Base-by-base conservation (phyloP, 53 echinoderm and acorn worm genomes). In the Pentamera pediparva region DNA sequence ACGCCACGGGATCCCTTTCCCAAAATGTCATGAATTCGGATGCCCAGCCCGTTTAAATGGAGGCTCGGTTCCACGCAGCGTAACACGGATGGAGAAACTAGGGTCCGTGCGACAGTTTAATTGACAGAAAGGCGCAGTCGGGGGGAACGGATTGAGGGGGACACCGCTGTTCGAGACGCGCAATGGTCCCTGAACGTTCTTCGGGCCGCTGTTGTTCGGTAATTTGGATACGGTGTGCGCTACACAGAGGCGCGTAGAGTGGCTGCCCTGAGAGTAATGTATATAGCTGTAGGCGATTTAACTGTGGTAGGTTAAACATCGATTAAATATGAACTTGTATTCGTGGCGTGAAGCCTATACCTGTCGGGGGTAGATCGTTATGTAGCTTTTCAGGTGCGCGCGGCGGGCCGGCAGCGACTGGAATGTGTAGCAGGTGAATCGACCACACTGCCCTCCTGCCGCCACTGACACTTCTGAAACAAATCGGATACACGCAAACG, bases 1-100 rank as follows among this genome's bases (percentile, higher is more conserved):
- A 67, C 67, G 39, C 67, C n/a, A 67, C 67, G 67, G 67, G 67
- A 67, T 41, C 67, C 67, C 67, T 67, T 67, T 67, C 67, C 67
- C 67, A 26, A 67, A 67, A 67, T 67, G 67, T 67, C 67, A 67
- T 67, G 67, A 38, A 67, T 67, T 43, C 67, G 40, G 67, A 67
- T 67, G 39, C 38, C 26, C 30, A 28, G 29, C 11, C 34, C n/a
- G n/a, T n/a, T n/a, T n/a, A n/a, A n/a, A n/a, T n/a, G n/a, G n/a
- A n/a, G n/a, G n/a, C n/a, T n/a, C n/a, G n/a, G n/a, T n/a, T n/a
- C n/a, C n/a, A n/a, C n/a, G n/a, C n/a, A n/a, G n/a, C n/a, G n/a
- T n/a, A n/a, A n/a, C n/a, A n/a, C n/a, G n/a, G n/a, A n/a, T n/a
- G n/a, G n/a, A n/a, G n/a, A n/a, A n/a, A n/a, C n/a, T n/a, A n/a